These are phyloP conservation scores for Rhysida immarginata DNA, from an alignment of 1,140 invertebrate species.

Conservation along the genomic window DNA sequence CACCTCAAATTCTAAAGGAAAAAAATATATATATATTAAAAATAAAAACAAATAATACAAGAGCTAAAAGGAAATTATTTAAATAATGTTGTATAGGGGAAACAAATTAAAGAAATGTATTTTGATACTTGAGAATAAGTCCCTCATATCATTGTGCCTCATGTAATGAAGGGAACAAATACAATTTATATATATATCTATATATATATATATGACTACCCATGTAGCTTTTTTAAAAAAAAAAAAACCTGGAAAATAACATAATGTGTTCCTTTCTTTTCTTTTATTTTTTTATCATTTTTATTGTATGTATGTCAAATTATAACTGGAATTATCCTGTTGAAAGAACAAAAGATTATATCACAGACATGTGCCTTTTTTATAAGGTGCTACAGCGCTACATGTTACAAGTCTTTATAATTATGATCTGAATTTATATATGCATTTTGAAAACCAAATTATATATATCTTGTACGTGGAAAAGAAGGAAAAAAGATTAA, in stretches of 20 bases:
- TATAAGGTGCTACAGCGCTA: constrained; percentile 1
- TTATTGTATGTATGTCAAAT: background rate
- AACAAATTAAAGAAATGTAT: background rate
- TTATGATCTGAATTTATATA: background rate
- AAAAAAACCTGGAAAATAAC: background rate
- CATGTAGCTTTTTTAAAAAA: constrained; percentile 6
- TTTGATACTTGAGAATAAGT: constrained; percentile 5
- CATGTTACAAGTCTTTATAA: constrained; percentile 1
- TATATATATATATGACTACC: too few relatives aligned
- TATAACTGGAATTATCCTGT: background rate
- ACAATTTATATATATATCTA: background rate
- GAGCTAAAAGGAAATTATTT: background rate
- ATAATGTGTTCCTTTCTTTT: too few relatives aligned
- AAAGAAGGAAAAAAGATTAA: background rate
- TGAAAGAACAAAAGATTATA: background rate
- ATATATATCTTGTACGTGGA: background rate
- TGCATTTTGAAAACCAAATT: constrained; percentile 2
- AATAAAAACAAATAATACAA: too few relatives aligned
- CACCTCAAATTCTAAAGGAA: too few relatives aligned
- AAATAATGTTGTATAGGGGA: background rate
- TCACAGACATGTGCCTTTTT: background rate
- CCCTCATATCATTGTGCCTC: constrained; percentile 9
- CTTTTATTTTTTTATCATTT: too few relatives aligned
- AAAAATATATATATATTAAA: too few relatives aligned
- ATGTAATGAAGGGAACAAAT: constrained; percentile 7